Conservation (phyloP, 1,140 invertebrate genomes). For the Panagrolaimus sp. region DNA sequence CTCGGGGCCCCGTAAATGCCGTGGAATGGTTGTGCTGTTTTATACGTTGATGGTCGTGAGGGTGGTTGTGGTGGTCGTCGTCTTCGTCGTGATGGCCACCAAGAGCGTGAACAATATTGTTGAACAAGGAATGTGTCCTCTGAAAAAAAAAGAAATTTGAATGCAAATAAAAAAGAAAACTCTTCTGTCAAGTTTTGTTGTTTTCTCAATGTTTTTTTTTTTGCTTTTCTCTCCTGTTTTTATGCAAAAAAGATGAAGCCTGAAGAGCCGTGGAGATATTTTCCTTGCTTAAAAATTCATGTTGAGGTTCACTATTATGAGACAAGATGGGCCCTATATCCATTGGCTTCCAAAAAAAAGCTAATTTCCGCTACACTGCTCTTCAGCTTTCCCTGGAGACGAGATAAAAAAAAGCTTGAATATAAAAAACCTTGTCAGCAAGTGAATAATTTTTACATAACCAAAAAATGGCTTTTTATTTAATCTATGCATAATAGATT, state of each 20-base stretch:
- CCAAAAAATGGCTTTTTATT: neutral
- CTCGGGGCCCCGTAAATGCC: constrained; percentile 24
- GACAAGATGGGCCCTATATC: neutral
- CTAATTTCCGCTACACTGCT: constrained; percentile 10
- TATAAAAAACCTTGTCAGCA: constrained; percentile 4
- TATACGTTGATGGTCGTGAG: constrained; percentile 16
- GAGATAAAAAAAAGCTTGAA: constrained; percentile 8
- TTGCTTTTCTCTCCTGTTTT: no score
- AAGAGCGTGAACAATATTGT: constrained; percentile 64
- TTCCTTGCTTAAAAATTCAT: constrained; percentile 19
- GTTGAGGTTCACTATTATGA: constrained; percentile 15
- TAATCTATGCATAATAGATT: neutral
- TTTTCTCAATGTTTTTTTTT: no score
- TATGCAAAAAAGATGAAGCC: constrained; percentile 41
- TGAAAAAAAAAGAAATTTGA: constrained; percentile 62
- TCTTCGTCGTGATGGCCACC: constrained; percentile 31
- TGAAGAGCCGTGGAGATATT: constrained; percentile 39
- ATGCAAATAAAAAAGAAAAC: constrained; percentile 20
- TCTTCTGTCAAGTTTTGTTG: neutral
- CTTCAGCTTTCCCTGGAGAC: constrained; percentile 14
- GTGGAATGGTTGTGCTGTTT: constrained; percentile 16
- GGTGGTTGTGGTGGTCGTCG: constrained; percentile 22
- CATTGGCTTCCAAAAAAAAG: constrained; percentile 19
- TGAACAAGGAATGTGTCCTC: constrained; percentile 93
- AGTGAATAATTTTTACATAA: constrained; percentile 4